Base-by-base conservation (phyloP, 2,888 invertebrate species). In the Chelonus formosanus region DNA sequence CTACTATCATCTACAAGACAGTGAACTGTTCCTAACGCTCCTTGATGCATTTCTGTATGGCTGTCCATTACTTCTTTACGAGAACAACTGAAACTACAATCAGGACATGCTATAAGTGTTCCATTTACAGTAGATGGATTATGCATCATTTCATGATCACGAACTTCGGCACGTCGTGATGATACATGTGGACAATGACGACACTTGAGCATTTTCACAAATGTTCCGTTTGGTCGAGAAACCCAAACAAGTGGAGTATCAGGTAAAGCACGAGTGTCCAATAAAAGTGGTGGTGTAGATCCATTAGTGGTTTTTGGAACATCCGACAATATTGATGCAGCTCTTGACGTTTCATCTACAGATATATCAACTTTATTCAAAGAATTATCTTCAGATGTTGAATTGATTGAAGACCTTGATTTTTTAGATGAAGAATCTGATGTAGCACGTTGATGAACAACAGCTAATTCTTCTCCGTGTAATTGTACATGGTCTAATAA, bases 111-210 rank as follows among this genome's bases (percentile, higher is more conserved):
- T 73, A 87, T 87, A 61, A 86, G 79, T 40, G 88, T 87, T 60
- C 89, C 89, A 60, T 87, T 86, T 71, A 77, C 83, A 56, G 85
- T 85, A 0, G 84, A 71, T 47, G 31, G 4, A 36, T 86, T 87
- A 81, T 94, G 94, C 88, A 94, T 92, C 79, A 90, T 90, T 82
- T 95, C 94, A 83, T 96, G 95, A 75, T 93, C 92, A 40, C 90
- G 89, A 67, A 95, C 91, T 81, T 93, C 93, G 53, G 90, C 90
- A 76, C 92, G 90, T 58, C 93, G 87, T n/a, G 91, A 87, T 79
- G 93, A 93, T 8, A 94, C 91, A 80, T 93, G 93, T 0, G 95
- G 94, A 80, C 95, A 95, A 80, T 89, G 91, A 40, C 92, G 88
- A 80, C 95, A 96, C 80, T 93, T 92, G 80, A 91, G 91, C 90